Conservation (phyloP, 2,113 vertebrate genomes). For the Halcyon senegalensis region DNA sequence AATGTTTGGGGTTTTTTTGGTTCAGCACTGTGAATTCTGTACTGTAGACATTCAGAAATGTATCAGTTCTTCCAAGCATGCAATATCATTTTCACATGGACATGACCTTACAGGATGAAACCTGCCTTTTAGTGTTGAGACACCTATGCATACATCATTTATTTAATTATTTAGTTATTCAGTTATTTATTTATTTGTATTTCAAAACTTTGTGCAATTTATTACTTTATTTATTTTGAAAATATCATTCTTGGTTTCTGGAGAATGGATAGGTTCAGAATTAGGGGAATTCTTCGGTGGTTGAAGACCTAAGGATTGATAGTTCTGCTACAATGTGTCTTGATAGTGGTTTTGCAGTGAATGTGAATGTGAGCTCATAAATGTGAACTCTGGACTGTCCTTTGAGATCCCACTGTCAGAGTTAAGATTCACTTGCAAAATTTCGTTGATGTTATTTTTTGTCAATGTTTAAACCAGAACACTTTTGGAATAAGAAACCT, state of each 20-base stretch:
- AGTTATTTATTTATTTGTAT: not conserved
- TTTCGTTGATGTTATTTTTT: not conserved
- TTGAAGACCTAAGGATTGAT: not conserved
- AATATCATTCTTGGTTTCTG: not conserved
- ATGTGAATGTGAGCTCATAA: too few species aligned
- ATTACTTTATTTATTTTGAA: not conserved
- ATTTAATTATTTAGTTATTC: not conserved
- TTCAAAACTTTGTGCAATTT: not conserved
- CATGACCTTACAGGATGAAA: not conserved
- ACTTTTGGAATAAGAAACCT: not conserved
- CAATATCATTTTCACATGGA: not conserved
- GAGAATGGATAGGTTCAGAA: not conserved
- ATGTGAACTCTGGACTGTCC: not conserved
- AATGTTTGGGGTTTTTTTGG: not conserved
- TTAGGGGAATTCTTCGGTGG: not conserved
- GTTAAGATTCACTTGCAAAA: not conserved
- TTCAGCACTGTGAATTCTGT: not conserved
- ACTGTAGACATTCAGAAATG: not conserved
- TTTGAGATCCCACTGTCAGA: not conserved
- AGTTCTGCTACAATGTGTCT: not conserved
- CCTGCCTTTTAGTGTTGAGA: not conserved
- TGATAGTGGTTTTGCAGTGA: not conserved
- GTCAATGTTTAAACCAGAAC: not conserved
- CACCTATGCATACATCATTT: accelerated
- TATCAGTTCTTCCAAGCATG: not conserved